Conservation (phyloP, 1,140 invertebrate species). For the Sinella curviseta region DNA sequence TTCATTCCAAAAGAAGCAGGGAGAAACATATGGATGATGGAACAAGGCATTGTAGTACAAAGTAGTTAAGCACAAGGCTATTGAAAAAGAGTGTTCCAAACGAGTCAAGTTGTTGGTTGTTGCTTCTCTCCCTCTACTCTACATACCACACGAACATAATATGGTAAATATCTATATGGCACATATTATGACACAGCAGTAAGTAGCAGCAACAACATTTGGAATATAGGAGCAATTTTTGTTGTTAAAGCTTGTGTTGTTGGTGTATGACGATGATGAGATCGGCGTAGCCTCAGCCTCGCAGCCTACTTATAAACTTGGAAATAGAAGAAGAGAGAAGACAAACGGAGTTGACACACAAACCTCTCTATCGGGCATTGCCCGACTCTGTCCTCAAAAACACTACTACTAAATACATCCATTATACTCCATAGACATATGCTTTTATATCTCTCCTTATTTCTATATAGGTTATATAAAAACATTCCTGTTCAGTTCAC, state of each 20-base stretch:
- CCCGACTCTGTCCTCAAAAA: conserved; percentile 23
- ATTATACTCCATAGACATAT: background rate
- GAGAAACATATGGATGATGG: no score
- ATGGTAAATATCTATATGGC: background rate
- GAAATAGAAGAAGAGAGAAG: background rate
- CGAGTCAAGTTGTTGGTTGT: background rate
- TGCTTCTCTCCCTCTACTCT: background rate
- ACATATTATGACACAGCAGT: no score
- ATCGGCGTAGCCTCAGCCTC: conserved; percentile 1
- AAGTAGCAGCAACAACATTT: no score
- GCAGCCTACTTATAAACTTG: background rate
- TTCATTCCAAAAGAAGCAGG: background rate
- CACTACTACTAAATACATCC: background rate
- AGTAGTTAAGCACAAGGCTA: no score
- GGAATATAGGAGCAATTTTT: no score
- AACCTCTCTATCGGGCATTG: conserved; percentile 26
- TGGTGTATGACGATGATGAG: no score
- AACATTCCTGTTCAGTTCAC: background rate
- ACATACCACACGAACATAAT: background rate
- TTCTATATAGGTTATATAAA: background rate
- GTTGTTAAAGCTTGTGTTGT: no score
- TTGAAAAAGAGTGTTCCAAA: conserved; percentile 17
- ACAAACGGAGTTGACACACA: conserved; percentile 19
- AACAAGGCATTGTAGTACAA: no score
- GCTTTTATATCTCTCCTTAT: background rate